phyloP scores from a whole-genome alignment of 2,797 vertebrate genomes.

The Pyrocephalus nanus region DNA sequence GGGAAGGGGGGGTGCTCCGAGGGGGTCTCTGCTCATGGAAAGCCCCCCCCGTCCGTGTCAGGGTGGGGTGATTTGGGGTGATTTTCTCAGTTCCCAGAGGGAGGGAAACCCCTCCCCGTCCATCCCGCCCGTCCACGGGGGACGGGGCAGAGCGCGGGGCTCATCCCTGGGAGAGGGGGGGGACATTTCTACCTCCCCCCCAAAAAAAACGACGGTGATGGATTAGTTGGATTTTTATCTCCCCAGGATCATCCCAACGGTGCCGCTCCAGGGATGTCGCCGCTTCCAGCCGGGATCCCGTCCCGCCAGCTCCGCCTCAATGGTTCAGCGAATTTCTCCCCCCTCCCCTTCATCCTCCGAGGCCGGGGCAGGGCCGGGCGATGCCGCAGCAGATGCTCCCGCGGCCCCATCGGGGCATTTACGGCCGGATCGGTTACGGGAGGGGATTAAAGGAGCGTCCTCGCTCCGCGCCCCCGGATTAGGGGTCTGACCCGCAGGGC shows the following conservation, averaged over 20 bases:
- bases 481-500: constrained; percentile 76
- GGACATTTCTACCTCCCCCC: neutral
- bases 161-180: rapidly evolving
- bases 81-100: rapidly evolving
- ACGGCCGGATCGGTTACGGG: constrained; percentile 68
- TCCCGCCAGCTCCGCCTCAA: neutral
- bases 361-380: neutral
- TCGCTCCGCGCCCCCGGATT: constrained; percentile 73
- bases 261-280: neutral
- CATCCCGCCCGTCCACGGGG: rapidly evolving
- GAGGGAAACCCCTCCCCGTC: neutral
- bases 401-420: constrained; percentile 67
- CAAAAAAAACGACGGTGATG: no score
- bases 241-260: neutral
- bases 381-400: constrained; percentile 61
- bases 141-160: rapidly evolving
- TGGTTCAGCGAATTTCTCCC: no score
- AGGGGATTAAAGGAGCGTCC: constrained; percentile 68
- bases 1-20: neutral
- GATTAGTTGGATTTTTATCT: no score
- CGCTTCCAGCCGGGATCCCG: neutral
- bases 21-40: no score
- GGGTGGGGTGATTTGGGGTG: neutral
- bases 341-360: neutral
- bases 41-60: no score